Evolutionary conservation across 2,113 vertebrate genomes (phyloP), one percentile per base, ranked within the genome.

Genomic region (Hyperoodon ampullatus): DNA sequence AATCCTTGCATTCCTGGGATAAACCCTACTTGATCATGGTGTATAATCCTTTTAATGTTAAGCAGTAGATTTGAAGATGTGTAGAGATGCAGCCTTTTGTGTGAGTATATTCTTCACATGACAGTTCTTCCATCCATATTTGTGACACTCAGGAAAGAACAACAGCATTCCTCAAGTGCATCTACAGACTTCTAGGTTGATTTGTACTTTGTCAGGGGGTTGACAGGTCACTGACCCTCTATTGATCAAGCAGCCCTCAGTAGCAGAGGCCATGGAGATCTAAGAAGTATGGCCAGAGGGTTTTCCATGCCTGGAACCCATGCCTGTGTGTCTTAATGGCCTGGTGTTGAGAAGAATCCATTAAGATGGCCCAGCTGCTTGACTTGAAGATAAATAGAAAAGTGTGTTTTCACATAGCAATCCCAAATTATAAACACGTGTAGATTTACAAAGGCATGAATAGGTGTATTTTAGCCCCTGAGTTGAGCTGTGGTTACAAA

Each of bases 401-500:
- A 97, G 93, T 90, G 47, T 95, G 89, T 96, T 97, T 98, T 93
- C 75, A 94, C 89, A 90, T 81, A 95, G 95, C 90, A 68, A 53
- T 61, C 75, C 75, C 66, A 94, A 97, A 97, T 97, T 90, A 93
- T 66, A 97, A 98, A 94, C 97, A 97, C 11, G 4, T 96, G 96
- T 63, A 71, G 94, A 87, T 53, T 92, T 81, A 87, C 92, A 90
- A 87, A 96, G 89, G 85, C 87, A 88, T 68, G 94, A 92, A 89
- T 97, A 98, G 97, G 95, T 97, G n/a, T 85, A 88, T 97, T 97
- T 95, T 88, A 97, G 93, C 93, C 87, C 90, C 93, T 92, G 70
- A 65, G 65, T 90, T 66, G 42, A 87, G 75, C 96, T 92, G 88
- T 95, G 96, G 93, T 97, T 95, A 82, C 87, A 81, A 75, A 96